Evolutionary conservation across 30 jellyfish, hydroid and myxozoan genomes (phyloP), one percentile per base, ranked within the genome.

Genomic region (Aurelia sp.): DNA sequence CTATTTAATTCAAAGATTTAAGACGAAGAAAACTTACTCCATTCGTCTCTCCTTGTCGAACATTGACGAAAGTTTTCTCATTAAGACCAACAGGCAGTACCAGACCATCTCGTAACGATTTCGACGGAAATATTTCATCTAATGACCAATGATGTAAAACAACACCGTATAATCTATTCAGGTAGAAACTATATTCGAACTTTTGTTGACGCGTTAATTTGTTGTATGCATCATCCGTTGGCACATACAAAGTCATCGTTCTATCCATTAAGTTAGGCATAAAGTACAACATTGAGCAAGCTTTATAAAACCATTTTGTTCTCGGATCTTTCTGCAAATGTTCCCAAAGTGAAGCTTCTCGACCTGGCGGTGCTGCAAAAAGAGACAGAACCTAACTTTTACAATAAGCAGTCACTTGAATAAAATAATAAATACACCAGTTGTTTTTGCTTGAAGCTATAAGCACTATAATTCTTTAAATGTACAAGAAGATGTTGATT

Each of bases 21-120:
- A 44, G 8, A 44, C 8, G 55, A 44, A 44, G 52, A 8, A 44
- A 7, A 44, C 55, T 44, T 44, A 44, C 55, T 44, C 55, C 55
- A 1, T 44, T 44, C 8, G 55, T 10, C 8, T 16, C 15, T 44
- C 55, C 55, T 47, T 17, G 68, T 27, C 78, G 80, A 6, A 66
- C 81, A 30, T 78, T 70, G 57, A 87, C 88, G 86, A 73, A 73
- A 4, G 84, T 37, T 52, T 67, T 48, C 33, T 35, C 55, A 52
- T 48, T 53, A 50, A 73, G 51, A 11, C 84, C 71, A 52, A 73
- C 84, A 0, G 69, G 71, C 84, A 73, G 19, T 67, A 27, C 41
- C 22, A 48, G 58, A 8, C 84, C 84, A 52, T 73, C 84, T 18
- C 58, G 69, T 62, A 73, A 21, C 1, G 21, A 13, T 11, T 20